phyloP scores from a whole-genome alignment of 2,888 invertebrate species.

The Dastarcus helophoroides region DNA sequence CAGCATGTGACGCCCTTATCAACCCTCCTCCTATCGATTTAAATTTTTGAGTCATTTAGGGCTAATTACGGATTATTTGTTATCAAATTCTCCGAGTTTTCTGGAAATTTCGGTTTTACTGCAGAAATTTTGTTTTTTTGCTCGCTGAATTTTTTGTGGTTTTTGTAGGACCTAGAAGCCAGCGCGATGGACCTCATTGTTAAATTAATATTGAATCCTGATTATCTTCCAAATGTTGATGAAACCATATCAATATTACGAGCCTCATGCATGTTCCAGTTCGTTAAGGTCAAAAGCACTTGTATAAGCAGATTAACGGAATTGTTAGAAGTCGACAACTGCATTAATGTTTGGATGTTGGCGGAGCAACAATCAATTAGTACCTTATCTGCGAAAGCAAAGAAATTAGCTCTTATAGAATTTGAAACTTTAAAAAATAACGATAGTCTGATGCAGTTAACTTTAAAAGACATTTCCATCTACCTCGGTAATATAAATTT shows the following conservation, averaged over 20 bases:
- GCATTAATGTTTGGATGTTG: not conserved
- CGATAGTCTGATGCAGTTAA: not conserved
- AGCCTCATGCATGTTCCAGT: not conserved
- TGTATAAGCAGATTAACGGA: slow-evolving; percentile 1
- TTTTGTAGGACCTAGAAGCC: no score
- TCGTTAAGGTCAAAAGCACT: not conserved
- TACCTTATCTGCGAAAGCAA: not conserved
- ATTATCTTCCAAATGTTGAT: no score
- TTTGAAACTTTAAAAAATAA: not conserved
- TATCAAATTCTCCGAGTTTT: no score
- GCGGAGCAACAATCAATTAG: not conserved
- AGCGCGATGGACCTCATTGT: no score
- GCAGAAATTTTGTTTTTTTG: no score
- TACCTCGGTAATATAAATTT: slow-evolving; percentile 1
- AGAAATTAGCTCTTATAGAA: slow-evolving; percentile 1
- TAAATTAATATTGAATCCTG: no score
- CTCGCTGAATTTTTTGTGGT: no score
- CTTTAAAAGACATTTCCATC: not conserved
- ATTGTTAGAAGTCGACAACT: not conserved
- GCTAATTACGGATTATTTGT: no score
- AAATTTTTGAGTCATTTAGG: no score
- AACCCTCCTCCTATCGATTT: no score
- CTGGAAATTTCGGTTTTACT: no score
- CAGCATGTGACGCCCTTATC: no score
- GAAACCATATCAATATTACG: not conserved